A percentile compares a stretch with the other conserved stretches of the same genome.
Evolutionary conservation across 53 echinoderm and acorn worm species (phyloP).

Genomic region (Echinarachnius parma): DNA sequence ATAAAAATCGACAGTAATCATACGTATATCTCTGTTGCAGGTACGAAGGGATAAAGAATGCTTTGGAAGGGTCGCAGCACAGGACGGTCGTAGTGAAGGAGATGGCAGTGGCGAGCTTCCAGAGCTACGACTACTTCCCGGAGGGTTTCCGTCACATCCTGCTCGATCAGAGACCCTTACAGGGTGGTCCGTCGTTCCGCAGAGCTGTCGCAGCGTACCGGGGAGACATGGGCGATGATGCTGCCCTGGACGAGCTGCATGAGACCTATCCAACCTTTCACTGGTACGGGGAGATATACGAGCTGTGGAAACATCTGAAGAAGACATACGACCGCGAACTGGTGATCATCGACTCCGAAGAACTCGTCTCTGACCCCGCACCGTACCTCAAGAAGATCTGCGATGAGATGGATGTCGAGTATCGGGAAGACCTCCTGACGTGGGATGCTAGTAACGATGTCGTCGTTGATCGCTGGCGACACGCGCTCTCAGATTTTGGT

Average conservation of each 20-base stretch:
- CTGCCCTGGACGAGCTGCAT: conserved; percentile 16
- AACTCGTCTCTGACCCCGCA: conserved; percentile 11
- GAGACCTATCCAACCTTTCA: conserved; percentile 21
- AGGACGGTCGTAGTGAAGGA: conserved; percentile 24
- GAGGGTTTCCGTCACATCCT: conserved; percentile 17
- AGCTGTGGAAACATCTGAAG: conserved; percentile 25
- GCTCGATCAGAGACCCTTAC: not conserved
- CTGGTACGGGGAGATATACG: conserved; percentile 34
- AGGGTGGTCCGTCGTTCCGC: conserved; percentile 16
- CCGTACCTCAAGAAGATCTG: conserved; percentile 23
- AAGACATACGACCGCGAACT: not conserved
- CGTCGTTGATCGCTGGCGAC: not conserved
- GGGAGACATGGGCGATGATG: not conserved
- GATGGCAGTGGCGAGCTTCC: conserved; percentile 29
- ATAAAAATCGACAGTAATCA: no score
- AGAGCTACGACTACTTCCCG: conserved; percentile 24
- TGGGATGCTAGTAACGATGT: conserved; percentile 14
- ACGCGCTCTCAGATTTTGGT: not conserved
- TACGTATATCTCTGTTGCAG: no score
- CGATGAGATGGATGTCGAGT: conserved; percentile 25
- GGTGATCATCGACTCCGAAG: conserved; percentile 35
- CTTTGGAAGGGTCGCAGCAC: not conserved
- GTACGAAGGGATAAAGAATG: not conserved
- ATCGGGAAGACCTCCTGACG: conserved; percentile 21
- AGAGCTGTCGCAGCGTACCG: not conserved